Evolutionary conservation across 2,113 vertebrate genomes (phyloP), one percentile per base, ranked within the genome.

Genomic region (Chamaea fasciata): DNA sequence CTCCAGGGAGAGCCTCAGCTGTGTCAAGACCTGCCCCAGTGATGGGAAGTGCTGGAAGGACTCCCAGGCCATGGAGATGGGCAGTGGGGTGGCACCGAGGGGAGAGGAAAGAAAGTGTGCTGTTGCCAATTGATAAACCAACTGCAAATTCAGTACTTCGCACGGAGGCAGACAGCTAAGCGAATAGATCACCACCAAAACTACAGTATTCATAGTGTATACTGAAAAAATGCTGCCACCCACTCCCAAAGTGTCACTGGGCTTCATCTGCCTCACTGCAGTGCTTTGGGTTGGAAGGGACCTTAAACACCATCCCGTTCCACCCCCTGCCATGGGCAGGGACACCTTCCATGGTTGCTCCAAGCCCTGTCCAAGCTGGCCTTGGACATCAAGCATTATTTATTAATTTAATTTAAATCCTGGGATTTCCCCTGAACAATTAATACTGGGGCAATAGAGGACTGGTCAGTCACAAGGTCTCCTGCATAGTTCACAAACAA

Each of bases 131-230:
- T 42, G 30, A 83, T 53, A 60, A 88, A 55, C 27, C 53, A 64
- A 5, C 10, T 37, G 28, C 52, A 74, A 92, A 63, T 50, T 14
- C 35, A 30, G 23, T 13, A 30, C 27, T 71, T 46, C 33, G 44
- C 71, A 42, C 76, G 4, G 10, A 73, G 30, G 19, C 35, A 56
- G 53, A 30, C 12, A 79, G 27, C 27, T 42, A 60, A 46, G 3
- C 22, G 62, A 83, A 42, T 0, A 50, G 57, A 59, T 39, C 5
- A 2, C 16, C 47, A 52, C 16, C 63, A 77, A 68, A 80, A 35
- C 27, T 24, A 8, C 22, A n/a, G 13, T 39, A 20, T 41, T 89
- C 6, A 10, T 9, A 4, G 0, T 18, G 10, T 7, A 35, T 0
- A 31, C 11, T n/a, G 39, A 52, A 85, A 52, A 83, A 55, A 26